Evolutionary conservation across 2,797 vertebrate species (phyloP).

Genomic region (Crocodylus rhombifer): DNA sequence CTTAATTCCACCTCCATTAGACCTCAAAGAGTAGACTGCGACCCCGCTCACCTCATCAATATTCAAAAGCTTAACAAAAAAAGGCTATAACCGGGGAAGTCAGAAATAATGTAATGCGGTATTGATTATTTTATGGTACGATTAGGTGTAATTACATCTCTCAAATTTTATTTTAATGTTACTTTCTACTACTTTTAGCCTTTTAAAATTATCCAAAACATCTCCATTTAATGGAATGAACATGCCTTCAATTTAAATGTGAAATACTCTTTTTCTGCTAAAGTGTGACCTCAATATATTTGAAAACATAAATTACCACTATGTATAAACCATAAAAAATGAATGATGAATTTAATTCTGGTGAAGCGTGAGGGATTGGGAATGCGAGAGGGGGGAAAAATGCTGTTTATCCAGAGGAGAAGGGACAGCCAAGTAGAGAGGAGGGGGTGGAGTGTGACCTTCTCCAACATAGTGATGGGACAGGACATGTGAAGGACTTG

Average conservation of each 20-base stretch:
- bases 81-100: conserved; percentile 85
- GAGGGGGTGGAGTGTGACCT: conserved; percentile 40
- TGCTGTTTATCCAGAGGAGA: conserved; percentile 77
- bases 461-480: conserved; percentile 30
- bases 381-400: conserved; percentile 69
- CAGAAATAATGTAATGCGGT: conserved; percentile 88
- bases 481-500: conserved; percentile 35
- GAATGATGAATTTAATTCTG: conserved; percentile 87
- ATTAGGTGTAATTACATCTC: conserved; percentile 89
- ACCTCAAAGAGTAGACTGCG: conserved; percentile 77
- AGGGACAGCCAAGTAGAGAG: conserved; percentile 62
- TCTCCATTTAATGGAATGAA: conserved; percentile 85
- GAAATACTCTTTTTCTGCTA: conserved; percentile 87
- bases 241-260: conserved; percentile 87
- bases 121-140: conserved; percentile 90
- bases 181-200: conserved; percentile 88
- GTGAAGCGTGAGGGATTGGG: conserved; percentile 80
- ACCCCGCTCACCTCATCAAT: conserved; percentile 85
- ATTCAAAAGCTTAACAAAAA: conserved; percentile 86
- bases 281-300: conserved; percentile 88
- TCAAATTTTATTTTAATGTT: conserved; percentile 90
- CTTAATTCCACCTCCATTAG: conserved; percentile 85
- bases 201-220: conserved; percentile 88
- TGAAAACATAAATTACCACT: conserved; percentile 87
- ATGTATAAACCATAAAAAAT: conserved; percentile 88